Evolutionary conservation across 2,113 vertebrate species (phyloP).

Genomic region (Neodontobutis hainanensis): DNA sequence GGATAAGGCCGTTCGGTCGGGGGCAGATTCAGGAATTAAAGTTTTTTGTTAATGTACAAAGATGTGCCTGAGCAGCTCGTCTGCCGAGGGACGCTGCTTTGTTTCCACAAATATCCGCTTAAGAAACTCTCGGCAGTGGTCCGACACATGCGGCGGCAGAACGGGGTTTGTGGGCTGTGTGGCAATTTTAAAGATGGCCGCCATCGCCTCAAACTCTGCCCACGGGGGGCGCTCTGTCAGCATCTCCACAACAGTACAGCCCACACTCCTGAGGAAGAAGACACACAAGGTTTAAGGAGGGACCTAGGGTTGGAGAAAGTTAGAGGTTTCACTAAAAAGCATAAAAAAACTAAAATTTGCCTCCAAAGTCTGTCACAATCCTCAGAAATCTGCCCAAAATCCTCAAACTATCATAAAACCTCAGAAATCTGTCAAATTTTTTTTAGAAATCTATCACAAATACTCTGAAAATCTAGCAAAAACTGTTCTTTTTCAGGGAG

Average conservation of each 20-base stretch:
- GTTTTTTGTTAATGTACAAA: conserved; percentile 91
- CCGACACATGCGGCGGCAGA: conserved; percentile 91
- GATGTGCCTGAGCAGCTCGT: conserved; percentile 94
- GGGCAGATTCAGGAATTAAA: conserved; percentile 28
- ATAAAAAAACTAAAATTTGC: too few relatives aligned
- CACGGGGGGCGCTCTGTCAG: conserved; percentile 96
- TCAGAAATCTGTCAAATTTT: too few relatives aligned
- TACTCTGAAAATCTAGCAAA: too few relatives aligned
- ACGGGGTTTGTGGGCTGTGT: conserved; percentile 97
- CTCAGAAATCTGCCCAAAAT: too few relatives aligned
- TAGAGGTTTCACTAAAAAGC: too few relatives aligned
- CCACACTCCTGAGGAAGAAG: conserved; percentile 87
- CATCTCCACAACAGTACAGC: conserved; percentile 99
- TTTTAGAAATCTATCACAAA: too few relatives aligned
- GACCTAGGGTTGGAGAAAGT: too few relatives aligned
- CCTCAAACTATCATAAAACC: too few relatives aligned
- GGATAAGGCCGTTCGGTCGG: conserved; percentile 51
- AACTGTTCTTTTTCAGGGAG: too few relatives aligned
- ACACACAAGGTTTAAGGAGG: not conserved
- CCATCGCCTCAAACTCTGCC: conserved; percentile 99
- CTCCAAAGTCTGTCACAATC: too few relatives aligned
- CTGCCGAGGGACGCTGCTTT: conserved; percentile 92
- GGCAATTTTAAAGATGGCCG: conserved; percentile 99
- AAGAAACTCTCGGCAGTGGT: conserved; percentile 95
- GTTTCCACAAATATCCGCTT: conserved; percentile 96